Base-by-base conservation (phyloP, 2,113 vertebrate genomes). In the Micronycteris hirsuta region DNA sequence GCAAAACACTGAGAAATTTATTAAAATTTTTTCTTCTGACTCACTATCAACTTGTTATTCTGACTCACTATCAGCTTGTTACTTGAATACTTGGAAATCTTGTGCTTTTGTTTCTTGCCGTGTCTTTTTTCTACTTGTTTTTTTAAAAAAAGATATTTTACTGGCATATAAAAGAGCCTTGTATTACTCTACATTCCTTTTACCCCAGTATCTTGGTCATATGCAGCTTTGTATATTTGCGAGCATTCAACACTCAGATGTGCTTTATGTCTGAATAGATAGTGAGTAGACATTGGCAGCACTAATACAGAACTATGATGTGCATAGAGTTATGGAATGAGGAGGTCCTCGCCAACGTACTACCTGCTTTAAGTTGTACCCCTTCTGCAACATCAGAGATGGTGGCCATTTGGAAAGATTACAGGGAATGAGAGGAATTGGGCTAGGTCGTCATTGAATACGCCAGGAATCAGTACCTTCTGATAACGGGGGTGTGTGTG, bases 61-160 rank as follows among this genome's bases (percentile, higher is more conserved):
- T 76, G 58, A 81, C 28, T 96, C n/a, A 77, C 26, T 58, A 19
- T 93, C 11, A 38, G 54, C 41, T 83, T 3, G 47, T 77, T 74
- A 89, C 63, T 36, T 84, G 36, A 92, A 76, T 86, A 31, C 61
- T 93, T 65, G 58, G 61, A 81, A 82, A 90, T 84, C 81, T 94
- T 94, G 88, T 67, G 71, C 88, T 96, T 97, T 96, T 45, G 24
- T 86, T 95, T 94, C 74, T 58, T 91, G 56, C 38, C 88, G 52
- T 65, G 3, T 83, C 31, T 54, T 67, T 73, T 91, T 86, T 67
- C 86, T 94, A 33, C 19, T 92, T 93, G 36, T 61, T 94, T 67
- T 94, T 88, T 83, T 19, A 70, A 95, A 84, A 52, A 86, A 43
- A 15, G 2, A 2, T 28, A 22, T 89, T 87, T 93, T 71, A 65